Percentiles rank a stretch among this genome's conserved stretches.
These are phyloP conservation scores for Holcopasites calliopsidis DNA, from an alignment of 1,140 invertebrate species.

Conservation along the genomic window DNA sequence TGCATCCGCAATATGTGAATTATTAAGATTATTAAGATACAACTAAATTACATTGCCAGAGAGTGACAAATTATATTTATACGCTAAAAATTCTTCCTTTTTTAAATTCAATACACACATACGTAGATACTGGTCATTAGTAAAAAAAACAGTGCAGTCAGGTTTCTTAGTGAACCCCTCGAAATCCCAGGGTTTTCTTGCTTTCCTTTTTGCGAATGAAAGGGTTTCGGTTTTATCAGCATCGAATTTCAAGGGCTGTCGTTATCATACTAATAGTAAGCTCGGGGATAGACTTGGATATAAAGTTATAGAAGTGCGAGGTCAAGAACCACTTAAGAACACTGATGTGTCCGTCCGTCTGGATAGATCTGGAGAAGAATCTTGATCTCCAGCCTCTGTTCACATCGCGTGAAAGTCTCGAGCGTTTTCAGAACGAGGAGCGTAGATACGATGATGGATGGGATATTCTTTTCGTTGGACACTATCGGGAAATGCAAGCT, in stretches of 20 bases:
- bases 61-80: not conserved
- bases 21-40: not conserved
- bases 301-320: conserved; percentile 53
- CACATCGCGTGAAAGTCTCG: conserved; percentile 52
- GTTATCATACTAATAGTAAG: conserved; percentile 36
- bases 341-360: conserved; percentile 22
- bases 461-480: conserved; percentile 13
- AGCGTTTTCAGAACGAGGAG: conserved; percentile 26
- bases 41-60: not conserved
- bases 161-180: not conserved
- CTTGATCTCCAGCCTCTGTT: conserved; percentile 59
- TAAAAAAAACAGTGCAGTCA: not conserved
- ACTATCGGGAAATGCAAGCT: conserved; percentile 36
- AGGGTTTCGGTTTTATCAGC: conserved; percentile 16
- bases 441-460: conserved; percentile 54
- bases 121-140: too few species aligned
- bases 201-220: not conserved
- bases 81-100: not conserved
- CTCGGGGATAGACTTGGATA: conserved; percentile 4
- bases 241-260: conserved; percentile 14
- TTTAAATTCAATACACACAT: not conserved
- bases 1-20: not conserved
- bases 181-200: too few species aligned
- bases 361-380: conserved; percentile 54
- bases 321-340: conserved; percentile 61